These are phyloP conservation scores for Pempheris klunzingeri DNA, from an alignment of 2,797 vertebrate species.

Conservation along the genomic window DNA sequence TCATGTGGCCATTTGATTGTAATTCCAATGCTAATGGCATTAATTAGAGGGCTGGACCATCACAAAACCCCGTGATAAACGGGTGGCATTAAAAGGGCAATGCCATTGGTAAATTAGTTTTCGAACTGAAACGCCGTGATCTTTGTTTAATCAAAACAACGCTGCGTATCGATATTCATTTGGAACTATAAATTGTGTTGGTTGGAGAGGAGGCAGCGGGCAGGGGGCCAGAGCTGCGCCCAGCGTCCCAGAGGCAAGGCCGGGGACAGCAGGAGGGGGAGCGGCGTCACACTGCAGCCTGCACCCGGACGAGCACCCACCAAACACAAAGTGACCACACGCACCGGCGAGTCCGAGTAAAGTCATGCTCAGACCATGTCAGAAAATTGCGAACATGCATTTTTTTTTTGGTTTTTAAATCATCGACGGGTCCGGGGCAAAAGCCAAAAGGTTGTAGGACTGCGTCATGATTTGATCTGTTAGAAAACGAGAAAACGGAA, in stretches of 20 bases:
- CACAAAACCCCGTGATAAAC: constrained; percentile 49
- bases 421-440: constrained; percentile 19
- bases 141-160: constrained; percentile 65
- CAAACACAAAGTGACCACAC: constrained; percentile 53
- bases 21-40: constrained; percentile 70
- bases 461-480: constrained; percentile 36
- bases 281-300: constrained; percentile 61
- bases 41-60: constrained; percentile 64
- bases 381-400: constrained; percentile 24
- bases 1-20: constrained; percentile 72
- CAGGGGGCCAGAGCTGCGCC: constrained; percentile 66
- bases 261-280: constrained; percentile 70
- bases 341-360: constrained; percentile 31
- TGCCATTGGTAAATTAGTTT: constrained; percentile 60
- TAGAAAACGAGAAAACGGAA: constrained; percentile 30
- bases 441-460: constrained; percentile 5
- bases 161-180: constrained; percentile 72
- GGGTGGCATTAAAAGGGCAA: constrained; percentile 53
- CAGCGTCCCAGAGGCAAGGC: constrained; percentile 66
- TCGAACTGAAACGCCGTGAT: constrained; percentile 54
- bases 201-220: constrained; percentile 62
- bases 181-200: constrained; percentile 58
- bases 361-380: constrained; percentile 33
- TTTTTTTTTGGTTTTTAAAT: not conserved
- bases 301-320: constrained; percentile 50